phyloP scores from a whole-genome alignment of 2,113 vertebrate genomes.

The Solenodon paradoxus region DNA sequence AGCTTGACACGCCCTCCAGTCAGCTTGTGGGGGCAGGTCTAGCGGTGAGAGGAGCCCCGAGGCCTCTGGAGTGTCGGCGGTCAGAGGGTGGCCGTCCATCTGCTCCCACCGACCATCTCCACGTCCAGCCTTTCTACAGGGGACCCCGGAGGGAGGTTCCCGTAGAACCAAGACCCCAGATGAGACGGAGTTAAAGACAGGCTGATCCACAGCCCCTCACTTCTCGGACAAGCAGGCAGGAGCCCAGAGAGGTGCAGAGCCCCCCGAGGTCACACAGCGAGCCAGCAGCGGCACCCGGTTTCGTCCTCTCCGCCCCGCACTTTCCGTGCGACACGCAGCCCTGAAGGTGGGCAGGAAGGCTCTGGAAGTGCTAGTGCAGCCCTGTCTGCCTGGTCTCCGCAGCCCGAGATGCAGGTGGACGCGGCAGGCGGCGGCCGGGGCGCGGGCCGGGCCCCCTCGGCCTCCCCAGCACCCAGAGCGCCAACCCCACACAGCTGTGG shows the following conservation, averaged over 20 bases:
- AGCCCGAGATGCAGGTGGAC: too few relatives aligned
- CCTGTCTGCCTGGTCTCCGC: too few relatives aligned
- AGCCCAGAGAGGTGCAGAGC: background rate
- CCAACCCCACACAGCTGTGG: background rate
- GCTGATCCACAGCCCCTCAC: too few relatives aligned
- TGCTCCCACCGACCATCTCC: too few relatives aligned
- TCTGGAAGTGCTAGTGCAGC: background rate
- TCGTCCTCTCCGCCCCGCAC: background rate
- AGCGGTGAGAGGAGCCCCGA: background rate
- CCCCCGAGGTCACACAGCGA: background rate
- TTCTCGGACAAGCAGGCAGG: background rate
- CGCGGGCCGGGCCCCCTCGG: background rate
- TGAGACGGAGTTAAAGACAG: background rate
- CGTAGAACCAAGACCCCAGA: background rate
- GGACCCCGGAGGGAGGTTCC: background rate
- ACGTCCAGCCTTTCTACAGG: fast-evolving
- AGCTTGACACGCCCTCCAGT: fast-evolving
- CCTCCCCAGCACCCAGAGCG: background rate
- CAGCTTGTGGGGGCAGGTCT: background rate
- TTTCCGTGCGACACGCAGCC: background rate
- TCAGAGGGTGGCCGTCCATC: too few relatives aligned
- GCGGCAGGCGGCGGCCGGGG: background rate
- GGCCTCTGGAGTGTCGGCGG: too few relatives aligned
- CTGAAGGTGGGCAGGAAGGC: background rate
- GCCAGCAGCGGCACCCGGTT: background rate